Evolutionary conservation across 2,797 vertebrate species (phyloP).

Genomic region (Xerus rutilus): DNA sequence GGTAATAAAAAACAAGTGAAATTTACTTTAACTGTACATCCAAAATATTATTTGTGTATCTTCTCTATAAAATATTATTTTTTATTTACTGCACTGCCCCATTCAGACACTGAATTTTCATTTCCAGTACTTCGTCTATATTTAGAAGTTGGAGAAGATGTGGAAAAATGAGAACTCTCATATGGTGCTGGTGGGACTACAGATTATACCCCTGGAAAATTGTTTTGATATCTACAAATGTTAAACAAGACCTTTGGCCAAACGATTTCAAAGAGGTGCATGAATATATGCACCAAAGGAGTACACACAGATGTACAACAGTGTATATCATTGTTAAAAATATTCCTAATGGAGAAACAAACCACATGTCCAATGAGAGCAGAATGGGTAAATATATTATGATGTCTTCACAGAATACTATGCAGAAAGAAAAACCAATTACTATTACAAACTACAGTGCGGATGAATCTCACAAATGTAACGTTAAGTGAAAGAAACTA

Average conservation of each 20-base stretch:
- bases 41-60: neutral
- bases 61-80: constrained; percentile 13
- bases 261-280: neutral
- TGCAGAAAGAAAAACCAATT: neutral
- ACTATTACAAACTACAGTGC: neutral
- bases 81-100: neutral
- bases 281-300: too few species aligned
- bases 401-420: neutral
- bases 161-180: neutral
- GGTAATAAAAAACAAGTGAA: neutral
- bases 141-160: neutral
- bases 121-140: neutral
- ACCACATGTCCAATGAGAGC: neutral
- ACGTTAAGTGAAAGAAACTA: neutral
- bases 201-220: neutral
- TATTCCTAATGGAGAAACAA: neutral
- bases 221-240: neutral
- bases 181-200: neutral
- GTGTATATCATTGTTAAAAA: neutral
- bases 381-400: neutral
- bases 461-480: neutral
- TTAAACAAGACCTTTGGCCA: neutral
- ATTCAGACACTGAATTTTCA: neutral
- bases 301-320: neutral
- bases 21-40: neutral